A percentile compares a stretch with the other conserved stretches of the same genome.
phyloP scores from a whole-genome alignment of 2,113 vertebrate species.

The Siniperca knerii region DNA sequence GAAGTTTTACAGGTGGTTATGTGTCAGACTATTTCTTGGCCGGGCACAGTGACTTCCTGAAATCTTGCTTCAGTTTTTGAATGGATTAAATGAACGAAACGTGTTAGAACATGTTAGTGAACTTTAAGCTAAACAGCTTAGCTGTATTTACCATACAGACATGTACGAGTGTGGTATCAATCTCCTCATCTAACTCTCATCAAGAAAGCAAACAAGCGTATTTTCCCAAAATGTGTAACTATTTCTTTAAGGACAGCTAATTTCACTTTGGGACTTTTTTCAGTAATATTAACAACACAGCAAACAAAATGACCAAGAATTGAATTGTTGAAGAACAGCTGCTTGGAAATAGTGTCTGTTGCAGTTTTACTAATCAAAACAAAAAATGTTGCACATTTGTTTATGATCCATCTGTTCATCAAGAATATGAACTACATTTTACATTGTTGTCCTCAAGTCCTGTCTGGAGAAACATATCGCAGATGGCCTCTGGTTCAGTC shows the following conservation, averaged over 20 bases:
- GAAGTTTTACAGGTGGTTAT: not conserved
- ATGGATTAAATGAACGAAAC: not conserved
- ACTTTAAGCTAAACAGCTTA: not conserved
- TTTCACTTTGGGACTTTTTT: not conserved
- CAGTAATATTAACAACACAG: not conserved
- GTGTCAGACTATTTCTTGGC: not conserved
- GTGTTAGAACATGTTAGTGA: not conserved
- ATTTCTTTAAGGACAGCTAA: not conserved
- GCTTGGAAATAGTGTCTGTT: not conserved
- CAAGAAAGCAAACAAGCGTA: not conserved
- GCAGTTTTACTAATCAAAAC: not conserved
- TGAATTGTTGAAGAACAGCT: constrained; percentile 13
- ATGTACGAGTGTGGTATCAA: not conserved
- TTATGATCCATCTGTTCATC: constrained; percentile 26
- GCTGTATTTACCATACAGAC: not conserved
- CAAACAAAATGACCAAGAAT: not conserved
- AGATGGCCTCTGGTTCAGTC: constrained; percentile 8
- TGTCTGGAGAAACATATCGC: not conserved
- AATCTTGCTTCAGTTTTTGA: not conserved
- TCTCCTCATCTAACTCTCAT: not conserved
- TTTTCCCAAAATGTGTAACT: not conserved
- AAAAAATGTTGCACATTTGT: constrained; percentile 11
- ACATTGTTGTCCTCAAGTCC: not conserved
- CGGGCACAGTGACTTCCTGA: not conserved
- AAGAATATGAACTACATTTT: constrained; percentile 9